A percentile compares a stretch with the other conserved stretches of the same genome.
Evolutionary conservation across 2,797 vertebrate genomes (phyloP).

Genomic region (Phoebastria nigripes): DNA sequence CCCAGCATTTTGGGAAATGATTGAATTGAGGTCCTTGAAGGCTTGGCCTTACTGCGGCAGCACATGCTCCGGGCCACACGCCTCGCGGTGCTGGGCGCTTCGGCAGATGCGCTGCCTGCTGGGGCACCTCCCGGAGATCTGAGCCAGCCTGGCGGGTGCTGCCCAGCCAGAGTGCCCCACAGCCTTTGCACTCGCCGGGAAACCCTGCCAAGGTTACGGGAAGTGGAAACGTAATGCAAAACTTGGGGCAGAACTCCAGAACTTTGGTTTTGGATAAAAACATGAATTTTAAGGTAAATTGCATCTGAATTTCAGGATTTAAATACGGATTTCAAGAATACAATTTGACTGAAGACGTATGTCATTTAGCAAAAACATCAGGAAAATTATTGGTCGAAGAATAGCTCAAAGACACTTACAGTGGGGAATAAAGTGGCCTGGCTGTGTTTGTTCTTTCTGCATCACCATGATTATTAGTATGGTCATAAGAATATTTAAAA

Average conservation of each 20-base stretch:
- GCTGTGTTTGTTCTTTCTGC: neutral
- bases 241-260: neutral
- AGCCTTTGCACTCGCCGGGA: fast-evolving
- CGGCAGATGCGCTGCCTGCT: fast-evolving
- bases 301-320: neutral
- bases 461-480: neutral
- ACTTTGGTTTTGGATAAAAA: neutral
- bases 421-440: neutral
- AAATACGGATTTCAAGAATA: neutral
- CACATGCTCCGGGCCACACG: fast-evolving
- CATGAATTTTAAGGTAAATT: neutral
- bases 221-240: neutral
- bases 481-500: neutral
- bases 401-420: neutral
- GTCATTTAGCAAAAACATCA: neutral
- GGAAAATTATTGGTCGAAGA: neutral
- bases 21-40: neutral
- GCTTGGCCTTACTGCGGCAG: neutral
- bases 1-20: neutral
- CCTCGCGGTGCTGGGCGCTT: neutral
- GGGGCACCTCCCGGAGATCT: neutral
- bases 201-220: neutral
- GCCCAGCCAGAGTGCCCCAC: neutral
- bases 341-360: neutral
- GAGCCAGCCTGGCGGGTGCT: neutral